A percentile compares a stretch with the other conserved stretches of the same genome.
These are phyloP conservation scores for Cinclus cinclus DNA, from an alignment of 2,113 vertebrate genomes.

Conservation along the genomic window DNA sequence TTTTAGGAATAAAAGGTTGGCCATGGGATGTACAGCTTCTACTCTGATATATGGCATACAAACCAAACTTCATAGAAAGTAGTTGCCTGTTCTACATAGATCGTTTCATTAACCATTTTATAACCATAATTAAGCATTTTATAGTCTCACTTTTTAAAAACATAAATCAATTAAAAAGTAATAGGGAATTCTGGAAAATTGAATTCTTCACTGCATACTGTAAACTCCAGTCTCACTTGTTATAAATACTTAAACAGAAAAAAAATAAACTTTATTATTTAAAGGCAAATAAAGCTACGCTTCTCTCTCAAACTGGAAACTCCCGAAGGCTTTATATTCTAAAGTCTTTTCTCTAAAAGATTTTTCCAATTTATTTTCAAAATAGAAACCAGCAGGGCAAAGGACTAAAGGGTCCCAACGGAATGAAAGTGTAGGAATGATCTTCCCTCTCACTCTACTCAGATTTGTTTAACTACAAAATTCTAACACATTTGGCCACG, in stretches of 20 bases:
- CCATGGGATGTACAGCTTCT: not conserved
- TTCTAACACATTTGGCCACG: not conserved
- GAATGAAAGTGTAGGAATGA: not conserved
- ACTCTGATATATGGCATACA: not conserved
- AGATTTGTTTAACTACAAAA: conserved; percentile 7
- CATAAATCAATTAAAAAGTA: conserved; percentile 52
- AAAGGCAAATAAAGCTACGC: conserved; percentile 54
- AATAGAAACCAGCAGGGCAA: conserved; percentile 46
- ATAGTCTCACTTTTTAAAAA: conserved; percentile 2
- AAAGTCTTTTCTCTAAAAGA: conserved; percentile 27
- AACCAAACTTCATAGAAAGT: not conserved
- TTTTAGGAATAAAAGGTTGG: not conserved
- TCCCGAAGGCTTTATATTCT: conserved; percentile 34
- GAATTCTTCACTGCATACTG: conserved; percentile 7
- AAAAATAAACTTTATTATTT: conserved; percentile 62
- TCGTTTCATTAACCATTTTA: not conserved
- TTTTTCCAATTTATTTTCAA: conserved; percentile 61
- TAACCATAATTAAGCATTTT: not conserved
- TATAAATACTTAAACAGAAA: conserved; percentile 66
- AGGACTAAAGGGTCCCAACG: not conserved
- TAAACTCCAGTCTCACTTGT: conserved; percentile 44
- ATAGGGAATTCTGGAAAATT: not conserved
- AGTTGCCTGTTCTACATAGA: not conserved
- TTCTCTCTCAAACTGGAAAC: conserved; percentile 22
- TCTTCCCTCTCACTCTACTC: not conserved